Percentiles rank a stretch among this genome's conserved stretches.
These are phyloP conservation scores for Oncorhynchus clarkii DNA, from an alignment of 2,113 vertebrate species.

Conservation along the genomic window DNA sequence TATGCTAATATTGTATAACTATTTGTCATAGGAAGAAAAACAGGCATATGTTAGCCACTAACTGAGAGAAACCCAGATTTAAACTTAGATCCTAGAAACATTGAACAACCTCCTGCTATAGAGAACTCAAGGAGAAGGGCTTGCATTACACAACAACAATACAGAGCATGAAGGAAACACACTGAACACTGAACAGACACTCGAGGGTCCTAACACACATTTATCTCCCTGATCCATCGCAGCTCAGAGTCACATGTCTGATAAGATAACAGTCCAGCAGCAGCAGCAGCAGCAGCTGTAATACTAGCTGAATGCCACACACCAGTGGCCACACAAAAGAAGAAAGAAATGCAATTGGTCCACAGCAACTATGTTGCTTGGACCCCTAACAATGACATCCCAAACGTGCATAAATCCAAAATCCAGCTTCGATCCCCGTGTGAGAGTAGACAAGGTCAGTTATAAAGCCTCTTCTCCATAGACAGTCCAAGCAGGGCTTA, in stretches of 20 bases:
- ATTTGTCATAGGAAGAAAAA: not conserved
- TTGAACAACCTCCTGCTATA: not conserved
- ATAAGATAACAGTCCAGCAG: not conserved
- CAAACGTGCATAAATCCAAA: not conserved
- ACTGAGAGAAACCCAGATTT: no score
- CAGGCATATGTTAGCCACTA: not conserved
- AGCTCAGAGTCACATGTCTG: slow-evolving; percentile 18
- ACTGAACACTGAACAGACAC: not conserved
- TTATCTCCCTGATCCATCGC: not conserved
- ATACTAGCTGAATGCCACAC: not conserved
- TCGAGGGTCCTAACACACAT: slow-evolving; percentile 4
- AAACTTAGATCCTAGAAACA: not conserved
- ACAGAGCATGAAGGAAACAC: slow-evolving; percentile 8
- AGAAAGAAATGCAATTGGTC: not conserved
- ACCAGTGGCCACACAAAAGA: not conserved
- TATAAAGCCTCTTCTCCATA: not conserved
- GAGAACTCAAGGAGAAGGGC: not conserved
- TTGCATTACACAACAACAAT: not conserved
- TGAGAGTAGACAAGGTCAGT: slow-evolving; percentile 5
- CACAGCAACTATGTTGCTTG: not conserved
- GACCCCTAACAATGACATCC: not conserved
- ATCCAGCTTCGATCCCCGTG: not conserved
- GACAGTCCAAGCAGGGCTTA: not conserved
- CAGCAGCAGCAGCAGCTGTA: no score
- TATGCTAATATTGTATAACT: slow-evolving; percentile 13